These are phyloP conservation scores for Sprattus sprattus DNA, from an alignment of 2,113 vertebrate genomes.

Conservation along the genomic window DNA sequence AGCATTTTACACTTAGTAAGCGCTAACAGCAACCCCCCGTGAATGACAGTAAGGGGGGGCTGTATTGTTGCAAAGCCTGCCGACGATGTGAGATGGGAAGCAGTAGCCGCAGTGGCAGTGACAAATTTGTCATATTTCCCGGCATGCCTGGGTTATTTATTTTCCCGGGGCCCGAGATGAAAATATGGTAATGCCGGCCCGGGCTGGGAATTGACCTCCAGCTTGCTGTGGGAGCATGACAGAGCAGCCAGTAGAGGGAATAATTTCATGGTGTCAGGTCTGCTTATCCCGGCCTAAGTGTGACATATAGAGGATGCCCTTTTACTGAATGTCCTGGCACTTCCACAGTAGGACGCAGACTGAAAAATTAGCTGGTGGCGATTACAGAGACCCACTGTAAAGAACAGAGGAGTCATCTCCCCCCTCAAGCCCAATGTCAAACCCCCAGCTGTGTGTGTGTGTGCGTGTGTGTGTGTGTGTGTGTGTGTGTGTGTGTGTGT, in stretches of 20 bases:
- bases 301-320: constrained; percentile 21
- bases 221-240: neutral
- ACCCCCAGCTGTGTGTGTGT: neutral
- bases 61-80: neutral
- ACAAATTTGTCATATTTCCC: constrained; percentile 37
- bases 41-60: neutral
- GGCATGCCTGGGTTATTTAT: constrained; percentile 38
- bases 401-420: neutral
- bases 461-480: neutral
- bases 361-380: neutral
- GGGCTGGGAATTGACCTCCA: constrained; percentile 34
- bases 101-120: constrained; percentile 20
- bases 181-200: constrained; percentile 41
- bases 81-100: neutral
- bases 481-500: neutral
- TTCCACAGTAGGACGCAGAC: neutral
- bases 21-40: neutral
- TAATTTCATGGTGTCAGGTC: constrained; percentile 20
- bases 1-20: neutral
- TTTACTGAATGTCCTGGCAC: constrained; percentile 10
- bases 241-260: constrained; percentile 14
- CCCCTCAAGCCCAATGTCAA: neutral
- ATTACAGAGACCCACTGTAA: neutral
- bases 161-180: constrained; percentile 21
- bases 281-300: constrained; percentile 20